Conservation (phyloP, 1,140 invertebrate species). For the Zaprionus kolodkinae region DNA sequence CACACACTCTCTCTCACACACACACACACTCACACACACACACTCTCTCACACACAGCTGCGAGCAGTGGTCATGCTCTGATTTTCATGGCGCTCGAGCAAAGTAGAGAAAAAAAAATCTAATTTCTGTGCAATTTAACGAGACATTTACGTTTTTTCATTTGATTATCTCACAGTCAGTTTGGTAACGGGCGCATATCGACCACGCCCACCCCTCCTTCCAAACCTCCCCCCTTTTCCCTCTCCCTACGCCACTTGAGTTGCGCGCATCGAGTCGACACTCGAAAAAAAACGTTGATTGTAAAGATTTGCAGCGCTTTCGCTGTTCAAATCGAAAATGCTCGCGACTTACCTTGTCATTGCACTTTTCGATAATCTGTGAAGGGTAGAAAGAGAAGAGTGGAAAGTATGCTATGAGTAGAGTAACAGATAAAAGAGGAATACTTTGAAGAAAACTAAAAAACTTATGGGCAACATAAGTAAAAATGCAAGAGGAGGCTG, state of each 20-base stretch:
- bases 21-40: conserved; percentile 20
- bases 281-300: conserved; percentile 65
- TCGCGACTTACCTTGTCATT: conserved; percentile 70
- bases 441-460: background rate
- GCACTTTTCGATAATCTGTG: conserved; percentile 11
- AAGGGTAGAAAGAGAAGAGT: background rate
- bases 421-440: background rate
- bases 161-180: conserved; percentile 83
- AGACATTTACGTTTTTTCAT: conserved; percentile 84
- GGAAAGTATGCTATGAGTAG: background rate
- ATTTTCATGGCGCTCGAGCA: conserved; percentile 59
- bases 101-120: conserved; percentile 63
- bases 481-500: background rate
- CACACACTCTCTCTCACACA: background rate
- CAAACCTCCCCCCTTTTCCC: background rate
- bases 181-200: conserved; percentile 56
- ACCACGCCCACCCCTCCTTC: background rate
- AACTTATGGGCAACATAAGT: background rate
- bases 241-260: background rate
- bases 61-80: conserved; percentile 77
- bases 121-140: conserved; percentile 83
- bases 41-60: conserved; percentile 13
- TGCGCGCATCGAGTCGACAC: conserved; percentile 6
- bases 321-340: conserved; percentile 41
- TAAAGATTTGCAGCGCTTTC: conserved; percentile 64